Evolutionary conservation across 2,797 vertebrate genomes (phyloP), one percentile per base, ranked within the genome.

Genomic region (Podarcis lilfordi): DNA sequence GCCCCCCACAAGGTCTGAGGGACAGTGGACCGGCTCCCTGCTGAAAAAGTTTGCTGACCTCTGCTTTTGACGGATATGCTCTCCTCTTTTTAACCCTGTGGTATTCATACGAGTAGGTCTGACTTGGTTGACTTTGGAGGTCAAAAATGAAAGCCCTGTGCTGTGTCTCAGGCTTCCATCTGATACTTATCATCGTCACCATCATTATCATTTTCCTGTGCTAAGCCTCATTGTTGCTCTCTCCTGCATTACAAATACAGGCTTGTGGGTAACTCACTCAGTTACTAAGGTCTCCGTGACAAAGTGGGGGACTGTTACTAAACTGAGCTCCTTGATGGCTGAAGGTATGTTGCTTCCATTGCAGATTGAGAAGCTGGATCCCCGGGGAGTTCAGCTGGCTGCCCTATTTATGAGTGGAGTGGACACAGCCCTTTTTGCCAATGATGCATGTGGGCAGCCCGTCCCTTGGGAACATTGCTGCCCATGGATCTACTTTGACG

Each of bases 401-500:
- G 97, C 98, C 75, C 97, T 99, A 59, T 98, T 98, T 86, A 98
- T 99, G 98, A 98, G 98, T 0, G 98, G 98, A 1, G 98, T 98
- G 1, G 98, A 98, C 96, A 98, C 98, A 1, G 98, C 98, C 45
- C 97, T 99, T 71, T 98, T 98, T 93, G 97, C 98, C 93, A 99
- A 98, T 32, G 98, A 99, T 29, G 98, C 98, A 82, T 98, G 98
- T n/a, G 98, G 98, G 72, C 98, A 98, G 96, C 98, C 98, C 25
- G 97, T 98, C 88, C 98, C 98, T 25, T 98, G 98, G 98, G 98
- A 99, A 93, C 98, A 99, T 96, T 99, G 98, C 96, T 98, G 98
- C 88, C 98, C 98, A 61, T 99, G 98, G 98, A 98, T 98, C 92
- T 99, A 98, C 95, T 99, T 98, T 9, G 98, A 98, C 10, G 98